Conservation (phyloP, 1,140 invertebrate species). For the Penaeus chinensis region DNA sequence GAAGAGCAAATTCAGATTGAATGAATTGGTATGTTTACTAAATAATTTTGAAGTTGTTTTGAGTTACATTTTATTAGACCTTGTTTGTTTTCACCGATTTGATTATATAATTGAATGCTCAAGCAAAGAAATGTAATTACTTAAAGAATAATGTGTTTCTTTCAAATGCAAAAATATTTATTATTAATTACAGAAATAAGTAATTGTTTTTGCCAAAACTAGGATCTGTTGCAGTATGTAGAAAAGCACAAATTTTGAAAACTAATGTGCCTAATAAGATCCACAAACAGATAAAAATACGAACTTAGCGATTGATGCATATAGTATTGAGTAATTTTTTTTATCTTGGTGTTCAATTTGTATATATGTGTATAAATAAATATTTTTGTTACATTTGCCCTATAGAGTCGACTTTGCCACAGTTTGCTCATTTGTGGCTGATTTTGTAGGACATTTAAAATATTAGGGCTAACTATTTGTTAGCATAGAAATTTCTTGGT, state of each 20-base stretch:
- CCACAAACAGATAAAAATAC: no score
- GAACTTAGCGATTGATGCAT: not conserved
- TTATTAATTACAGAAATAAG: no score
- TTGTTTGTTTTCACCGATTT: no score
- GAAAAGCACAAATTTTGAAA: conserved; percentile 13
- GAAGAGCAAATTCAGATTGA: no score
- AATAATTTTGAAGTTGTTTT: no score
- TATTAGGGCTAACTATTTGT: not conserved
- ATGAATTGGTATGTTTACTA: no score
- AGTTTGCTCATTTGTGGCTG: conserved; percentile 16
- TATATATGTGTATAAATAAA: conserved; percentile 5
- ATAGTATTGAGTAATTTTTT: not conserved
- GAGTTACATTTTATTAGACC: no score
- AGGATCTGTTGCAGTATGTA: not conserved
- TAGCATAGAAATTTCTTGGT: not conserved
- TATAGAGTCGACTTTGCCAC: conserved; percentile 18
- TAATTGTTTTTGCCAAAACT: no score
- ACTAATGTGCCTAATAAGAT: not conserved
- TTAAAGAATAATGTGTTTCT: no score
- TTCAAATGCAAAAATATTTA: no score
- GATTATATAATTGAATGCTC: no score
- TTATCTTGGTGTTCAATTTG: conserved; percentile 2
- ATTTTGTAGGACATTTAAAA: conserved; percentile 18
- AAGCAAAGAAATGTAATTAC: no score
- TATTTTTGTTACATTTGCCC: conserved; percentile 15